phyloP scores from a whole-genome alignment of 92 coral and sea anemone species.

The Parazoanthus swiftii region DNA sequence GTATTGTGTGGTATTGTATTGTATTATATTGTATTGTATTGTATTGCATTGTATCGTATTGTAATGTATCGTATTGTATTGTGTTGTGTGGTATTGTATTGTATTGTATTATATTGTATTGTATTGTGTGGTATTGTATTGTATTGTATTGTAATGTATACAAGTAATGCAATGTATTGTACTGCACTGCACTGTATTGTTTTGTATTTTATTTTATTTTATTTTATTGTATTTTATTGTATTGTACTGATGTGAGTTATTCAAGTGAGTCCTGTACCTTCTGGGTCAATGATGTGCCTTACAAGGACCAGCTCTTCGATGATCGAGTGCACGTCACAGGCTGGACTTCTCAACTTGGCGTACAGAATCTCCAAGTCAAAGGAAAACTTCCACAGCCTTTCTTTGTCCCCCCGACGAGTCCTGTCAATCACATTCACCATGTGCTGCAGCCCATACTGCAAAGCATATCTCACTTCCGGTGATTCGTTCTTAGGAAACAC shows the following conservation, averaged over 20 bases:
- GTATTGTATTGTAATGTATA: too few species aligned
- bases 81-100: too few species aligned
- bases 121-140: too few species aligned
- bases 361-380: conserved; percentile 48
- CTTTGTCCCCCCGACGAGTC: conserved; percentile 15
- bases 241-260: background rate
- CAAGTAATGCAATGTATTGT: too few species aligned
- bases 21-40: too few species aligned
- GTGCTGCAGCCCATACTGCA: conserved; percentile 59
- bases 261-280: background rate
- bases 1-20: too few species aligned
- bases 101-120: too few species aligned
- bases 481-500: conserved; percentile 3
- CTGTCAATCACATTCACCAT: conserved; percentile 29
- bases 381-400: conserved; percentile 35
- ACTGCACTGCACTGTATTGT: too few species aligned
- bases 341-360: conserved; percentile 51
- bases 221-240: too few species aligned
- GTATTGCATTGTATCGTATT: too few species aligned
- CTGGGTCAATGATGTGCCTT: conserved; percentile 24
- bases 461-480: conserved; percentile 53
- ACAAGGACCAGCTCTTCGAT: conserved; percentile 54
- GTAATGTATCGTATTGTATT: too few species aligned
- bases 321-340: conserved; percentile 51
- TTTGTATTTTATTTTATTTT: too few species aligned